Base-by-base conservation (phyloP, 2,113 vertebrate genomes). In the Suricata suricatta region DNA sequence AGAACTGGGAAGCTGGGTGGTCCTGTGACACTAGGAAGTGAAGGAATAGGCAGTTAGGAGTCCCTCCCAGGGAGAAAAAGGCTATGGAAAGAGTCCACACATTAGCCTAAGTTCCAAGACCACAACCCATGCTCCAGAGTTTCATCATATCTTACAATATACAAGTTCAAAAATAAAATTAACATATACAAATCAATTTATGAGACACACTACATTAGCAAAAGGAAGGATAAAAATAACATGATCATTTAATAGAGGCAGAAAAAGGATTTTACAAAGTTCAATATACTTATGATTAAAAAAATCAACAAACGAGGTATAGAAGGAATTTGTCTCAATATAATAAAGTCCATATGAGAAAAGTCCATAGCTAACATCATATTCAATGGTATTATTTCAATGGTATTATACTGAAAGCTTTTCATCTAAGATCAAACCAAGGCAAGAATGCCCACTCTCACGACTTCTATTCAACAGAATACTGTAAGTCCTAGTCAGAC, bases 61-160 rank as follows among this genome's bases (percentile, higher is more conserved):
- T 14, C 0, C 17, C 4, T 57, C 3, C 15, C 74, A 31, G 13
- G 21, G 7, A 77, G 2, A 60, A 21, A 14, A 8, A 33, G 79
- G 17, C 7, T 38, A 7, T 76, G 69, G 21, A 63, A 35, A 12
- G 7, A 3, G 19, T 27, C 25, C 8, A 76, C 54, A 64, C 3
- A n/a, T 21, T 41, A 72, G 9, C 9, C 25, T 35, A 33, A 66
- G 5, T 2, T 50, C 1, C 5, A 13, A 57, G 19, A 57, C 1
- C 15, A 11, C 5, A 41, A n/a, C 11, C 0, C 3, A 60, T 38
- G 15, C 0, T 21, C 15, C 17, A 68, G 11, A 77, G 2, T 31
- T 33, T 29, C 38, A 16, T 54, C 7, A 17, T 1, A 25, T 9
- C 1, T 69, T 77, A 60, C 1, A 52, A n/a, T 35, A 12, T 31